phyloP scores from a whole-genome alignment of 2,797 vertebrate species.

The Esox lucius region DNA sequence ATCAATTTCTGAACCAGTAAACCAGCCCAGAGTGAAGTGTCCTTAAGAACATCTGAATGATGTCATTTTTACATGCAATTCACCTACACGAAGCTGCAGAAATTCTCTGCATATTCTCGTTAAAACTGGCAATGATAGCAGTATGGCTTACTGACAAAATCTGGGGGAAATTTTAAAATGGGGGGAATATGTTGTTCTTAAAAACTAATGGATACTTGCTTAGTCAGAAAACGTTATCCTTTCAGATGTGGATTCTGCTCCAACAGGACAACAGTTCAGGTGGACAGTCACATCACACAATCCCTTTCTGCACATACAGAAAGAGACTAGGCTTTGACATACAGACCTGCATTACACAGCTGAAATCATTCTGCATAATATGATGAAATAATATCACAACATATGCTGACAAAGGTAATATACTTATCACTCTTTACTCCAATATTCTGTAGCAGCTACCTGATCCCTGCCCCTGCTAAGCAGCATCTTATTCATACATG shows the following conservation, averaged over 20 bases:
- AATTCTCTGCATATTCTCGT: constrained; percentile 28
- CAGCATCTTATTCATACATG: constrained; percentile 5
- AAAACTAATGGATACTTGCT: constrained; percentile 28
- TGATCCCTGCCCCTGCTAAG: too few species aligned
- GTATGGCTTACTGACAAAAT: constrained; percentile 27
- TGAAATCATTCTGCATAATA: constrained; percentile 31
- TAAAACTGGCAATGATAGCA: constrained; percentile 33
- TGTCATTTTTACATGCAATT: constrained; percentile 31
- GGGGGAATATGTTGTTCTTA: constrained; percentile 6
- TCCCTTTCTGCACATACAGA: constrained; percentile 32
- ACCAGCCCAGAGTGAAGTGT: constrained; percentile 19
- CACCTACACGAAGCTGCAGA: constrained; percentile 37
- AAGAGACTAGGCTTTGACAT: constrained; percentile 29
- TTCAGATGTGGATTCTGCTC: constrained; percentile 36
- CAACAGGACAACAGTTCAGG: constrained; percentile 41
- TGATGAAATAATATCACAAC: too few species aligned
- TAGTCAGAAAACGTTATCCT: constrained; percentile 38
- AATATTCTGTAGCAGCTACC: too few species aligned
- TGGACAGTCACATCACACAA: constrained; percentile 43
- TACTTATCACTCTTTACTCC: too few species aligned
- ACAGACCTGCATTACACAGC: too few species aligned
- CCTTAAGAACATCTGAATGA: constrained; percentile 31
- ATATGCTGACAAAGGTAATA: too few species aligned
- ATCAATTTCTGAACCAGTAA: constrained; percentile 28
- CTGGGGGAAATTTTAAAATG: constrained; percentile 29